Conservation (phyloP, 2,113 vertebrate genomes). For the Peromyscus maniculatus region DNA sequence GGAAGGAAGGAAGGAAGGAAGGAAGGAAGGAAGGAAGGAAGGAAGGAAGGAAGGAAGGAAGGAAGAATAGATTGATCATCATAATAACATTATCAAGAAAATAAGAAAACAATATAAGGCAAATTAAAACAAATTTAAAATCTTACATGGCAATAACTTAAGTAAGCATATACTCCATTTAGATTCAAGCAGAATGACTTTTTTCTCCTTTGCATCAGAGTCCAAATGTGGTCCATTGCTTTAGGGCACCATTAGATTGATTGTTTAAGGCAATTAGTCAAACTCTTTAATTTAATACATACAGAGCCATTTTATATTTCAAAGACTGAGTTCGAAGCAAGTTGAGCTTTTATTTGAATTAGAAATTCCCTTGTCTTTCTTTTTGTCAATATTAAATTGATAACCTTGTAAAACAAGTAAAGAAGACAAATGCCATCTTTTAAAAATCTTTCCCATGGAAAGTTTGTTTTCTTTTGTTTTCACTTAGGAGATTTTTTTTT, state of each 20-base stretch:
- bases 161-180: constrained; percentile 60
- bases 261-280: background rate
- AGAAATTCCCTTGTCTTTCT: background rate
- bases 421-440: background rate
- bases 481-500: background rate
- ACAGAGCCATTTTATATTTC: background rate
- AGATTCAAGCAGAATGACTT: constrained; percentile 41
- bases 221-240: background rate
- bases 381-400: constrained; percentile 56
- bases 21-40: too few species aligned
- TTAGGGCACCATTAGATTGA: background rate
- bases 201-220: background rate
- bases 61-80: background rate
- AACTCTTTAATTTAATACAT: background rate
- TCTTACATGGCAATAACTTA: background rate
- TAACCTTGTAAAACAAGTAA: background rate
- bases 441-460: background rate
- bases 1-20: too few species aligned
- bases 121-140: constrained; percentile 28
- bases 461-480: background rate
- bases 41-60: background rate
- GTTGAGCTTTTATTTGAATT: constrained; percentile 56
- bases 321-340: constrained; percentile 20
- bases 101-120: constrained; percentile 34
- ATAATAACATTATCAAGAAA: background rate